phyloP scores from a whole-genome alignment of 2,888 invertebrate species.

The Mimumesa dahlbomi region DNA sequence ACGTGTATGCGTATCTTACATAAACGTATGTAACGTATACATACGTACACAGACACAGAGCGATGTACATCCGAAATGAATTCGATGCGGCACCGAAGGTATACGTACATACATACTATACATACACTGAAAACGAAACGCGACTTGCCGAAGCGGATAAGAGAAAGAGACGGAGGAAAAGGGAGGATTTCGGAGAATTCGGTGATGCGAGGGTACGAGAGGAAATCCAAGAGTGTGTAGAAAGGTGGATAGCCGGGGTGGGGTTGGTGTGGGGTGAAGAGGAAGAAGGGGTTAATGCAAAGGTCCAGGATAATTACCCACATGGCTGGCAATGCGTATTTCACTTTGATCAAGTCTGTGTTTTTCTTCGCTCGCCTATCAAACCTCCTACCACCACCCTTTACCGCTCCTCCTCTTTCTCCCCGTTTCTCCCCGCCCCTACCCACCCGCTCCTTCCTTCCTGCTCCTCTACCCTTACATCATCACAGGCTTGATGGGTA shows the following conservation, averaged over 20 bases:
- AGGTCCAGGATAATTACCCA: conserved; percentile 80
- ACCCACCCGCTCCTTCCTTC: conserved; percentile 53
- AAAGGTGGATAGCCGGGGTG: conserved; percentile 29
- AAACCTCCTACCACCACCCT: conserved; percentile 57
- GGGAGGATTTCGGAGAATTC: conserved; percentile 53
- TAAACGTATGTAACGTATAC: neutral
- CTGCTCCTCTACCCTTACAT: conserved; percentile 71
- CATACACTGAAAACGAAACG: conserved; percentile 38
- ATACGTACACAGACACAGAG: neutral
- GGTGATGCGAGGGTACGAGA: conserved; percentile 49
- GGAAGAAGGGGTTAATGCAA: conserved; percentile 76
- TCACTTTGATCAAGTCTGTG: conserved; percentile 80
- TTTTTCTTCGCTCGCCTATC: conserved; percentile 79
- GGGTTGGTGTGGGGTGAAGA: conserved; percentile 37
- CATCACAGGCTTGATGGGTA: conserved; percentile 68
- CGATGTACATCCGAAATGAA: conserved; percentile 23
- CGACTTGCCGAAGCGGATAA: conserved; percentile 37
- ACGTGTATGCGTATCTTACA: neutral
- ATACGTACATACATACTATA: conserved; percentile 5
- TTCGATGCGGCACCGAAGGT: conserved; percentile 31
- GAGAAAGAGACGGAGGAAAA: conserved; percentile 43
- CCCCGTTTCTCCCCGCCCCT: conserved; percentile 57
- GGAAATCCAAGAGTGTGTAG: conserved; percentile 55
- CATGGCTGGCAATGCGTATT: conserved; percentile 79
- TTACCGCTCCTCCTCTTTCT: conserved; percentile 52